Percentiles rank a stretch among this genome's conserved stretches.
Evolutionary conservation across 1,140 invertebrate species (phyloP).

Genomic region (Triops cancriformis): DNA sequence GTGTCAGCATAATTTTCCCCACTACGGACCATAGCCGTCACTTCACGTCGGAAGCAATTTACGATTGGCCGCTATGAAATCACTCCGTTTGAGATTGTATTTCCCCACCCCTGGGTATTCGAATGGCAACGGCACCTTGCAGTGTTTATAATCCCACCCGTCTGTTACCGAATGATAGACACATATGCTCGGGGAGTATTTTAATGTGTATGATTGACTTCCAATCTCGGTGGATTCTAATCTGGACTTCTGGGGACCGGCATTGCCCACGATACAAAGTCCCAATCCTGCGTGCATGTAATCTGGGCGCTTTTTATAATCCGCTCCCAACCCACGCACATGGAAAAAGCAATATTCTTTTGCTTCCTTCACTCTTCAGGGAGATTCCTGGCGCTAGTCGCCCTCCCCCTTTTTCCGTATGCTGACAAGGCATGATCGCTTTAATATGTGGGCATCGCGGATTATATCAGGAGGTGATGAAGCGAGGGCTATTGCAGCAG

Average conservation of each 20-base stretch:
- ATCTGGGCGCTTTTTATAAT: conserved; percentile 8
- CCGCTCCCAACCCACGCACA: conserved; percentile 2
- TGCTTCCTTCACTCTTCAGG: background rate
- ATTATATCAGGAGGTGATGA: conserved; percentile 7
- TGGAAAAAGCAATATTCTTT: conserved; percentile 1
- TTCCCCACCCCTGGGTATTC: too few relatives aligned
- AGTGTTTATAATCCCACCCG: background rate
- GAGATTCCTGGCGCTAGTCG: background rate
- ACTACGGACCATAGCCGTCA: too few relatives aligned
- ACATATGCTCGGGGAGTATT: background rate
- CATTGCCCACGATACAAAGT: background rate
- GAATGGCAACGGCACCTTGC: too few relatives aligned
- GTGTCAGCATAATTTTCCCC: too few relatives aligned
- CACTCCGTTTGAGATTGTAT: too few relatives aligned
- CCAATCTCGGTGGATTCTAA: background rate
- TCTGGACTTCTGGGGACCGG: background rate
- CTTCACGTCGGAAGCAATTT: too few relatives aligned
- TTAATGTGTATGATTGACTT: conserved; percentile 9
- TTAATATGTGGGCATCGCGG: conserved; percentile 12
- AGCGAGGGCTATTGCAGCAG: conserved; percentile 8
- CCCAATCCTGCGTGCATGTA: background rate
- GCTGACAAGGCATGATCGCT: conserved; percentile 12
- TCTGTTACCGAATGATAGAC: background rate
- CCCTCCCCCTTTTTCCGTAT: background rate
- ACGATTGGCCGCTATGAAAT: too few relatives aligned